Conservation (phyloP, 2,888 invertebrate genomes). For the Cepaea hortensis region DNA sequence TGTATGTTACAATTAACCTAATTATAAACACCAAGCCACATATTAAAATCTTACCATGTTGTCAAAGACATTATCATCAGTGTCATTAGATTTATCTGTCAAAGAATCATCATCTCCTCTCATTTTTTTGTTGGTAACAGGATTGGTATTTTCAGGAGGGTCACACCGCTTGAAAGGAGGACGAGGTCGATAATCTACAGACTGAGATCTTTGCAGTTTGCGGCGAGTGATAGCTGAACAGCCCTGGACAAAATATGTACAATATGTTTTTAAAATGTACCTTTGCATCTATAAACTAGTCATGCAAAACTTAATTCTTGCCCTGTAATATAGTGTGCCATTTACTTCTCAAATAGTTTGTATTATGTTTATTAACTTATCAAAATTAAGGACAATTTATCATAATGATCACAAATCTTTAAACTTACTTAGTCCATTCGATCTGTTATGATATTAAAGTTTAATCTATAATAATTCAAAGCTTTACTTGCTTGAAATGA, state of each 20-base stretch:
- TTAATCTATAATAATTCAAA: too few relatives aligned
- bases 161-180: constrained; percentile 83
- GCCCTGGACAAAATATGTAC: constrained; percentile 39
- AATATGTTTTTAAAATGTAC: too few relatives aligned
- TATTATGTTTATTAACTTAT: too few relatives aligned
- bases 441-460: too few relatives aligned
- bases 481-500: too few relatives aligned
- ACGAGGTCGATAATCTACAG: constrained; percentile 58
- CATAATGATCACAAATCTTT: too few relatives aligned
- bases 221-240: constrained; percentile 46
- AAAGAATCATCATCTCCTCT: constrained; percentile 61
- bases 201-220: constrained; percentile 59
- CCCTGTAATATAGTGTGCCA: too few relatives aligned
- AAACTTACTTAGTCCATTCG: too few relatives aligned
- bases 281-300: too few relatives aligned
- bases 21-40: background rate
- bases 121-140: constrained; percentile 76
- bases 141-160: constrained; percentile 79
- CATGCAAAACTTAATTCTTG: too few relatives aligned
- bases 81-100: background rate
- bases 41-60: background rate
- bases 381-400: too few relatives aligned
- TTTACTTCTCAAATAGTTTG: too few relatives aligned
- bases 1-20: background rate
- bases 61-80: background rate